Conservation (phyloP, 1,140 invertebrate species). For the Drosophila nebulosa region DNA sequence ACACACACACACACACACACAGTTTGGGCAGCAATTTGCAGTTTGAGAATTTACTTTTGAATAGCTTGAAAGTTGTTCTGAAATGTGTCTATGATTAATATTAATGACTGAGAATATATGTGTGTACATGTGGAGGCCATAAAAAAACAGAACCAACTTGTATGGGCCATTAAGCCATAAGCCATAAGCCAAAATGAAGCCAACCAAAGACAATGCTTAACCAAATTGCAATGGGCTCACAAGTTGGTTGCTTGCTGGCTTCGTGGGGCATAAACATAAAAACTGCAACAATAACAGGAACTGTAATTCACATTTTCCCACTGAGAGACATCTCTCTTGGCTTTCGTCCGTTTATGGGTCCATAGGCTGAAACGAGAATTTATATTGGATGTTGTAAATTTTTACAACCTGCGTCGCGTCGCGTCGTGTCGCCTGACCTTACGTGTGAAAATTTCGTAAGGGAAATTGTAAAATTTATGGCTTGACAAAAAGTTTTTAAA, state of each 20-base stretch:
- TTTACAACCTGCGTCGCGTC: constrained; percentile 41
- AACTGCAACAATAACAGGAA: constrained; percentile 37
- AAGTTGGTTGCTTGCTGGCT: too few species aligned
- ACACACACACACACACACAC: too few species aligned
- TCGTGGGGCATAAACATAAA: constrained; percentile 23
- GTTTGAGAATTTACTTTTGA: constrained; percentile 31
- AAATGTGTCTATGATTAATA: constrained; percentile 24
- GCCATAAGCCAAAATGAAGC: constrained; percentile 38
- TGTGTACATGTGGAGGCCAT: background rate
- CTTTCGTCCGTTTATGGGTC: constrained; percentile 45
- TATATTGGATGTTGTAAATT: constrained; percentile 44
- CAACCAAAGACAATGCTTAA: background rate
- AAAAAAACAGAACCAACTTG: constrained; percentile 35
- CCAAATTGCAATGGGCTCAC: constrained; percentile 39
- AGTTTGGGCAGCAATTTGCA: too few species aligned
- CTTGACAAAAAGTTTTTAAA: background rate
- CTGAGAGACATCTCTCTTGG: constrained; percentile 37
- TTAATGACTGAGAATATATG: constrained; percentile 19
- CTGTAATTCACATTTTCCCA: constrained; percentile 35
- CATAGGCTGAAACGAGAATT: constrained; percentile 18
- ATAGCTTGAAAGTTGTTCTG: constrained; percentile 27
- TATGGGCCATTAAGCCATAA: constrained; percentile 24
- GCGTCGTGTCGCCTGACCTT: constrained; percentile 14
- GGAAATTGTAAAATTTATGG: constrained; percentile 23
- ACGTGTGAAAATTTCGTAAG: constrained; percentile 44